These are phyloP conservation scores for Piprites chloris DNA, from an alignment of 2,113 vertebrate genomes.

Conservation along the genomic window DNA sequence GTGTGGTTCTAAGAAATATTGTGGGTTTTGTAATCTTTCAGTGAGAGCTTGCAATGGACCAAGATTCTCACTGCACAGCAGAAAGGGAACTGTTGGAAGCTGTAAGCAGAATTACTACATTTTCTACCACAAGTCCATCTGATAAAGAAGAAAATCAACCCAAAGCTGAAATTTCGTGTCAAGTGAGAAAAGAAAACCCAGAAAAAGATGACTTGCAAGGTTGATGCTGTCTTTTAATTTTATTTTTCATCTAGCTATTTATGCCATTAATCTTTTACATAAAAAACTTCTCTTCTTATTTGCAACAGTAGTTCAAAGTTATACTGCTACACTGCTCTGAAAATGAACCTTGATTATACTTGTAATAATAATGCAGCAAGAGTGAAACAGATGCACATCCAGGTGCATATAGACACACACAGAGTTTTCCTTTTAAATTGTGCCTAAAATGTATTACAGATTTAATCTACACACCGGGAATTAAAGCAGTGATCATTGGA, in stretches of 20 bases:
- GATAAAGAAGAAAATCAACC: slow-evolving; percentile 6
- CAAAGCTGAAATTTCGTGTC: neutral
- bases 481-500: neutral
- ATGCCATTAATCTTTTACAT: neutral
- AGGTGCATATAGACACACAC: neutral
- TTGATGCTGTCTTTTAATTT: neutral
- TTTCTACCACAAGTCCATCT: neutral
- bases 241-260: neutral
- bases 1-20: neutral
- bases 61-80: neutral
- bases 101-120: neutral
- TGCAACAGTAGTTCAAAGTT: neutral
- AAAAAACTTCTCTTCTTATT: neutral
- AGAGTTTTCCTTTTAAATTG: neutral
- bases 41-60: slow-evolving; percentile 33
- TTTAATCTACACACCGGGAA: neutral
- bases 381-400: neutral
- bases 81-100: neutral
- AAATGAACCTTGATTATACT: neutral
- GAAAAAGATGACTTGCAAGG: neutral
- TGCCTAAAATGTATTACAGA: neutral
- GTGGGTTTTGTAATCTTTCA: neutral
- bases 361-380: neutral
- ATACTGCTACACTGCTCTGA: neutral
- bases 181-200: neutral